Percentiles rank a stretch among this genome's conserved stretches.
phyloP scores from a whole-genome alignment of 2,797 vertebrate genomes.

The Anas georgica region DNA sequence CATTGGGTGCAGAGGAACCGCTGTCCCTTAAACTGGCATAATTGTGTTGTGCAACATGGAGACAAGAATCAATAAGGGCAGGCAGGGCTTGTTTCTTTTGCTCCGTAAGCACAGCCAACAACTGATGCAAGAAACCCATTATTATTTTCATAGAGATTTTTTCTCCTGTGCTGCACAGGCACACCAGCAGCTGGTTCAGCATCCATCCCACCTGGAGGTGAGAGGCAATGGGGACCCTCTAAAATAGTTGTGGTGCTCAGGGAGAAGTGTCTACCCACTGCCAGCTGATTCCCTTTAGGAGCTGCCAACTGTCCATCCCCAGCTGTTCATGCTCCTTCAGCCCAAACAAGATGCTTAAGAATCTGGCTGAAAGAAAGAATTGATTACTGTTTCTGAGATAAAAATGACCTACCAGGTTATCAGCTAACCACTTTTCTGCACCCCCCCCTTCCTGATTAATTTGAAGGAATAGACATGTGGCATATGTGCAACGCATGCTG shows the following conservation, averaged over 20 bases:
- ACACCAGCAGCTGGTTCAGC: constrained; percentile 15
- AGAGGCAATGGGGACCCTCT: background rate
- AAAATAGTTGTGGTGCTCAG: background rate
- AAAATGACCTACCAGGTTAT: background rate
- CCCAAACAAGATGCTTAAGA: constrained; percentile 26
- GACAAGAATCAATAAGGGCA: background rate
- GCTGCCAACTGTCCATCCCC: background rate
- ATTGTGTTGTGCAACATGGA: background rate
- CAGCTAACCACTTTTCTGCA: background rate
- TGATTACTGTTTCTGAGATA: background rate
- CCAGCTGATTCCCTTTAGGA: background rate
- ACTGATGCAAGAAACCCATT: background rate
- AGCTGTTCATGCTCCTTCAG: background rate
- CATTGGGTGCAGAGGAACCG: rapidly evolving
- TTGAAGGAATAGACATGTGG: background rate
- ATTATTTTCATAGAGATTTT: background rate
- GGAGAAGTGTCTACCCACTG: background rate
- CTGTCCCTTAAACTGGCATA: background rate
- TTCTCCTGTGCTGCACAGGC: background rate
- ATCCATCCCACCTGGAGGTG: background rate
- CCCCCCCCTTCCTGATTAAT: background rate
- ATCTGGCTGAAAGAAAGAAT: constrained; percentile 3
- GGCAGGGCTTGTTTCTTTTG: background rate
- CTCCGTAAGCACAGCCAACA: background rate
- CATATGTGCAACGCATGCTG: background rate